phyloP scores from a whole-genome alignment of 2,888 invertebrate species.

The Eupithecia vulgata region DNA sequence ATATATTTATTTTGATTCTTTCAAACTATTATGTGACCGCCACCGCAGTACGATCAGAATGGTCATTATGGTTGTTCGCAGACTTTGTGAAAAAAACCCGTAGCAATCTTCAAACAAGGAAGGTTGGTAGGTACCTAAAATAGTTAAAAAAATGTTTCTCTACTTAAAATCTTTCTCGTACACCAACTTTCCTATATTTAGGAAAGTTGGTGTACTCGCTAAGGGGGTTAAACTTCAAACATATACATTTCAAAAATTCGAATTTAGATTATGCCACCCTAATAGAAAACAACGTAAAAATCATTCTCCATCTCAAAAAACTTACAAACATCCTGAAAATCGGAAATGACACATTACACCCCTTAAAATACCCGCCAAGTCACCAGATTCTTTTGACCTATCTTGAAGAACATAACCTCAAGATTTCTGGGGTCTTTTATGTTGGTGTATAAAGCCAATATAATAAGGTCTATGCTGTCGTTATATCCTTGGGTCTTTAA shows the following conservation, averaged over 20 bases:
- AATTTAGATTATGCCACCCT: slow-evolving; percentile 19
- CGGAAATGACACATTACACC: slow-evolving; percentile 79
- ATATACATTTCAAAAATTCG: slow-evolving; percentile 7
- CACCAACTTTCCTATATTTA: no score
- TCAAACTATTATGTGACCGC: no score
- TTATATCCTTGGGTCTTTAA: background rate
- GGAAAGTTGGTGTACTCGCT: background rate
- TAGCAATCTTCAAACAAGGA: no score
- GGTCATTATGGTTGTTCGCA: no score
- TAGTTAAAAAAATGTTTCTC: no score
- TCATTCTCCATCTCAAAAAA: slow-evolving; percentile 41
- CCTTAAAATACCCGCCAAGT: slow-evolving; percentile 46
- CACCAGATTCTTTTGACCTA: slow-evolving; percentile 46
- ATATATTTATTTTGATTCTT: no score
- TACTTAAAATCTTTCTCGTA: no score
- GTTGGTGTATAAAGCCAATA: background rate
- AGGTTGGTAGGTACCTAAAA: no score
- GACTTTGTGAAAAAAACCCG: no score
- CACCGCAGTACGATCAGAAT: no score
- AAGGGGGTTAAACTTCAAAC: background rate
- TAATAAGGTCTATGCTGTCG: background rate
- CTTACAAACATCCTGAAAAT: slow-evolving; percentile 53
- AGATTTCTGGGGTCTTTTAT: slow-evolving; percentile 44
- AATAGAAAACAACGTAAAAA: slow-evolving; percentile 47
- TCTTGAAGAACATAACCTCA: slow-evolving; percentile 2